phyloP scores from a whole-genome alignment of 1,140 invertebrate species.

The Teleopsis dalmanni region DNA sequence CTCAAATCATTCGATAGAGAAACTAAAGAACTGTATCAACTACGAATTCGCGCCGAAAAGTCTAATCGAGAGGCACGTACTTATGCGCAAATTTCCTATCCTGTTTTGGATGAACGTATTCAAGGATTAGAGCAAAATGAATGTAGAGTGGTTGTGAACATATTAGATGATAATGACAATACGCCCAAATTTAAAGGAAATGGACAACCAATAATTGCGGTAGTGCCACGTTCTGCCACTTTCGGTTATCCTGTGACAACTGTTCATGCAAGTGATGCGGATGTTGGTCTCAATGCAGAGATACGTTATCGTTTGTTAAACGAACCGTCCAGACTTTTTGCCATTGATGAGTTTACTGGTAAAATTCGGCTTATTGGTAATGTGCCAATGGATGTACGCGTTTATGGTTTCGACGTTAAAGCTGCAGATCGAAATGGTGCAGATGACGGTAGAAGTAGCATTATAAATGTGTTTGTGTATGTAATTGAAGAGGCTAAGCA shows the following conservation, averaged over 20 bases:
- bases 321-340: constrained; percentile 59
- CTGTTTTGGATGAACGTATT: constrained; percentile 58
- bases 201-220: constrained; percentile 66
- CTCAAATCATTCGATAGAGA: constrained; percentile 63
- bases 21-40: constrained; percentile 54
- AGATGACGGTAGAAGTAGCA: constrained; percentile 69
- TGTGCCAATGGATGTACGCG: constrained; percentile 59
- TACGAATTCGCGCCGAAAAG: constrained; percentile 57
- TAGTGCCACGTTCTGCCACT: constrained; percentile 65
- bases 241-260: constrained; percentile 73
- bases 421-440: constrained; percentile 70
- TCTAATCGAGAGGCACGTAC: constrained; percentile 45
- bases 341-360: constrained; percentile 65
- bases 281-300: constrained; percentile 67
- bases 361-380: constrained; percentile 58
- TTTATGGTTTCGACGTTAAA: constrained; percentile 82
- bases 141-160: constrained; percentile 56
- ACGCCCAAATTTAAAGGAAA: constrained; percentile 63
- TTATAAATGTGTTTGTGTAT: constrained; percentile 78
- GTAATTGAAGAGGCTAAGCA: constrained; percentile 73
- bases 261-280: constrained; percentile 65
- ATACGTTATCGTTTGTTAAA: constrained; percentile 73
- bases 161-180: constrained; percentile 77
- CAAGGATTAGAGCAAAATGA: constrained; percentile 53
- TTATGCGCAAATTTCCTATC: constrained; percentile 63